phyloP scores from a whole-genome alignment of 2,888 invertebrate genomes.

The Dione vanillae region DNA sequence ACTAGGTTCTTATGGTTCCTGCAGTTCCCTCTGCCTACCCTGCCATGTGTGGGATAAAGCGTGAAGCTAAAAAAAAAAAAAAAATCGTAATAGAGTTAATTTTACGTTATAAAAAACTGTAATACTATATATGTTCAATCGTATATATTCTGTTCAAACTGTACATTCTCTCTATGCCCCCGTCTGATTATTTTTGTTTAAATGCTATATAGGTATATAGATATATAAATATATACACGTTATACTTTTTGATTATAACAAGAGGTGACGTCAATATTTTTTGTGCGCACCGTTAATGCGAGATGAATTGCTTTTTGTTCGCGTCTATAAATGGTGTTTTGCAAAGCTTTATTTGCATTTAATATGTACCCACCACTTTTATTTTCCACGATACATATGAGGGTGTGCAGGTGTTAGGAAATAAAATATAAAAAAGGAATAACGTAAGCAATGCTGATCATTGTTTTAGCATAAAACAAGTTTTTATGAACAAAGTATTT shows the following conservation, averaged over 20 bases:
- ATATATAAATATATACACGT: neutral
- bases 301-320: constrained; percentile 75
- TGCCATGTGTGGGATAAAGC: too few relatives aligned
- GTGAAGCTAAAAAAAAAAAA: too few relatives aligned
- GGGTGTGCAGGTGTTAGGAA: constrained; percentile 22
- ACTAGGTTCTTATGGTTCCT: too few relatives aligned
- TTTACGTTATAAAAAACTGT: too few relatives aligned
- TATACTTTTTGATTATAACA: constrained; percentile 35
- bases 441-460: neutral
- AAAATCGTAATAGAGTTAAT: too few relatives aligned
- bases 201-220: neutral
- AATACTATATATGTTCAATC: too few relatives aligned
- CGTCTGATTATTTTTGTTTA: too few relatives aligned
- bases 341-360: constrained; percentile 68
- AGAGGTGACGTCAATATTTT: constrained; percentile 76
- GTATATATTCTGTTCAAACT: too few relatives aligned
- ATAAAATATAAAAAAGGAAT: neutral
- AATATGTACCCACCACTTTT: constrained; percentile 50
- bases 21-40: too few relatives aligned
- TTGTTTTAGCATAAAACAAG: neutral
- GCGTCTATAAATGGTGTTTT: constrained; percentile 64
- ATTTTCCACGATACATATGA: constrained; percentile 49
- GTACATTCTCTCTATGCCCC: too few relatives aligned
- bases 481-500: neutral
- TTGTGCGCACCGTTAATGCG: constrained; percentile 69